These are phyloP conservation scores for Yponomeuta evonymella DNA, from an alignment of 2,888 invertebrate species.

Conservation along the genomic window DNA sequence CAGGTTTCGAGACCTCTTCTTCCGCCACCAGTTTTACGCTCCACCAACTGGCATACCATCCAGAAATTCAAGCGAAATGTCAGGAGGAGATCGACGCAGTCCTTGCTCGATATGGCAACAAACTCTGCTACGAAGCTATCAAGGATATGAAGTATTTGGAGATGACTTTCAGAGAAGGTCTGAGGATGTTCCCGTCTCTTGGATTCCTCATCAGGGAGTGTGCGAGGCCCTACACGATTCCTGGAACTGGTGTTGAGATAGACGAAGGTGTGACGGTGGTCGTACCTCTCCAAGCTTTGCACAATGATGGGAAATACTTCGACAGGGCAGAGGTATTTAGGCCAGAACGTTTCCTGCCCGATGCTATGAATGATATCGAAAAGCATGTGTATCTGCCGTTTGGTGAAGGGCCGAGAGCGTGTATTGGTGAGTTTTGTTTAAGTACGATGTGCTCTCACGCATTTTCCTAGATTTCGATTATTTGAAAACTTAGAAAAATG, in stretches of 20 bases:
- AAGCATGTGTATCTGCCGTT: conserved; percentile 52
- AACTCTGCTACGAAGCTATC: conserved; percentile 45
- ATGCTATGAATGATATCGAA: conserved; percentile 30
- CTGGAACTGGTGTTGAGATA: conserved; percentile 38
- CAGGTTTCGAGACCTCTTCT: conserved; percentile 53
- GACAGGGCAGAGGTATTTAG: conserved; percentile 40
- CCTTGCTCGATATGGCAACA: conserved; percentile 32
- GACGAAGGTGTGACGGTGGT: conserved; percentile 42
- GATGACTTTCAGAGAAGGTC: conserved; percentile 45
- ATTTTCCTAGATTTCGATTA: no score
- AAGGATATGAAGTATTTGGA: conserved; percentile 47
- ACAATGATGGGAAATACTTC: conserved; percentile 49
- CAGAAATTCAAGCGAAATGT: conserved; percentile 39
- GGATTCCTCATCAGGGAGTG: conserved; percentile 43
- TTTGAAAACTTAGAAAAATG: no score
- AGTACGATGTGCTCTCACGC: neutral
- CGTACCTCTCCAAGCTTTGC: conserved; percentile 38
- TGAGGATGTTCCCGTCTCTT: conserved; percentile 51
- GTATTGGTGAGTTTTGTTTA: conserved; percentile 39
- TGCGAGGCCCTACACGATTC: conserved; percentile 39
- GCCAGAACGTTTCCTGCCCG: conserved; percentile 47
- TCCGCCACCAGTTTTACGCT: conserved; percentile 48
- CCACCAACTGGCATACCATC: conserved; percentile 46
- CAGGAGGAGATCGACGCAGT: conserved; percentile 44
- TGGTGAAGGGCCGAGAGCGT: conserved; percentile 51